These are phyloP conservation scores for Cynaeus angustus DNA, from an alignment of 2,888 invertebrate genomes.

Conservation along the genomic window DNA sequence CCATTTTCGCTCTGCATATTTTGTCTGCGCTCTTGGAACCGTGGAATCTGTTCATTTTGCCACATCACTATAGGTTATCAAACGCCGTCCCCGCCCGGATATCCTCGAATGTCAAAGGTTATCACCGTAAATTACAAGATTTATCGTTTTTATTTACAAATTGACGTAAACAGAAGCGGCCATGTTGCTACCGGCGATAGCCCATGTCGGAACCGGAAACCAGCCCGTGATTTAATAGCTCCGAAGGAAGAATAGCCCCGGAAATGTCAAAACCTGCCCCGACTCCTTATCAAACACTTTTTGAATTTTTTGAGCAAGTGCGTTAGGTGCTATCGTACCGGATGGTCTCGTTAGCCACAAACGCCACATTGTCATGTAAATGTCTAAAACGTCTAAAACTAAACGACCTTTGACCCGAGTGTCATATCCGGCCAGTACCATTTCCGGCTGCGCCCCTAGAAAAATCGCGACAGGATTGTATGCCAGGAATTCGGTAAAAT, in stretches of 20 bases:
- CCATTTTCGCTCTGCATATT: neutral
- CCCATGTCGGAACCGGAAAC: constrained; percentile 38
- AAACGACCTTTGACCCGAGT: constrained; percentile 40
- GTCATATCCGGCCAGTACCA: constrained; percentile 25
- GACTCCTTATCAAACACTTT: neutral
- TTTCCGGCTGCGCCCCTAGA: constrained; percentile 33
- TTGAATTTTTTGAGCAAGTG: constrained; percentile 18
- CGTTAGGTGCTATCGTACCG: constrained; percentile 31
- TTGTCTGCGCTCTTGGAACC: constrained; percentile 1
- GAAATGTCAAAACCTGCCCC: neutral
- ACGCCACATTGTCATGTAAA: constrained; percentile 44
- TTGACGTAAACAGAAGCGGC: constrained; percentile 42
- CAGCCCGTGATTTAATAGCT: constrained; percentile 31
- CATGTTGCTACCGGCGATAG: constrained; percentile 32
- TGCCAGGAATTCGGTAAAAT: constrained; percentile 53
- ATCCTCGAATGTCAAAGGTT: constrained; percentile 45
- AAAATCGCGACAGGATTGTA: constrained; percentile 26
- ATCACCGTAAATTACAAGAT: constrained; percentile 34
- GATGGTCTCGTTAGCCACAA: constrained; percentile 36
- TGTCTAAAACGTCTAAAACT: constrained; percentile 27
- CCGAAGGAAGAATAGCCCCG: constrained; percentile 31
- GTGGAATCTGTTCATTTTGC: neutral
- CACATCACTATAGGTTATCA: constrained; percentile 29
- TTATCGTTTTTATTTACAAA: constrained; percentile 47
- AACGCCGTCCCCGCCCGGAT: constrained; percentile 38